Evolutionary conservation across 2,797 vertebrate species (phyloP).

Genomic region (Austrolebias charrua): DNA sequence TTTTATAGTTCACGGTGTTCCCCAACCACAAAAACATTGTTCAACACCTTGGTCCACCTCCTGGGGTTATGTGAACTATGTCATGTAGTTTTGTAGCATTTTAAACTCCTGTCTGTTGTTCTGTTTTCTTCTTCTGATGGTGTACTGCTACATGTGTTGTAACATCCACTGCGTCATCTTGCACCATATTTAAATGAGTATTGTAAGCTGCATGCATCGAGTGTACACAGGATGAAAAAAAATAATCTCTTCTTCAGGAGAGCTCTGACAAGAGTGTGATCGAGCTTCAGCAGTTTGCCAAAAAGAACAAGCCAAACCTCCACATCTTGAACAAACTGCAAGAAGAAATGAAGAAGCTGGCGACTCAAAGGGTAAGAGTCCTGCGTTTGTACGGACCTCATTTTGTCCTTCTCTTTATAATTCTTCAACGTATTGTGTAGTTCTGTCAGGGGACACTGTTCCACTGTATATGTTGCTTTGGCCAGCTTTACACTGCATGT

Average conservation of each 20-base stretch:
- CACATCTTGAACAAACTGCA: conserved; percentile 98
- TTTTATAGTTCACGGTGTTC: too few relatives aligned
- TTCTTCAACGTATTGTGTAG: too few relatives aligned
- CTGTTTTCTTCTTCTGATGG: neutral
- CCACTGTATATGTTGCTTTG: too few relatives aligned
- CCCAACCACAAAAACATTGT: too few relatives aligned
- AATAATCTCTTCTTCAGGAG: conserved; percentile 78
- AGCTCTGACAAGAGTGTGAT: conserved; percentile 97
- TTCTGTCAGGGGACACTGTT: too few relatives aligned
- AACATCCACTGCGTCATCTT: neutral
- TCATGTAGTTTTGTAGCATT: neutral
- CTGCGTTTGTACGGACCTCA: too few relatives aligned
- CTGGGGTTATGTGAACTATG: too few relatives aligned
- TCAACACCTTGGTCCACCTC: too few relatives aligned
- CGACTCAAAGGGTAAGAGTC: conserved; percentile 88
- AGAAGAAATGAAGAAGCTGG: conserved; percentile 96
- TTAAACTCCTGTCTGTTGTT: neutral
- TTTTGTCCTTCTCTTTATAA: too few relatives aligned
- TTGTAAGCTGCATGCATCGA: neutral
- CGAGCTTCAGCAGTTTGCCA: conserved; percentile 98
- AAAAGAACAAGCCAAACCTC: conserved; percentile 99
- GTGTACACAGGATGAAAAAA: neutral
- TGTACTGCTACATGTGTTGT: too few relatives aligned
- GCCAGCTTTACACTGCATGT: too few relatives aligned
- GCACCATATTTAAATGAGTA: too few relatives aligned